Evolutionary conservation across 2,888 invertebrate species (phyloP), one percentile per base, ranked within the genome.

Genomic region (Parnassius mnemosyne): DNA sequence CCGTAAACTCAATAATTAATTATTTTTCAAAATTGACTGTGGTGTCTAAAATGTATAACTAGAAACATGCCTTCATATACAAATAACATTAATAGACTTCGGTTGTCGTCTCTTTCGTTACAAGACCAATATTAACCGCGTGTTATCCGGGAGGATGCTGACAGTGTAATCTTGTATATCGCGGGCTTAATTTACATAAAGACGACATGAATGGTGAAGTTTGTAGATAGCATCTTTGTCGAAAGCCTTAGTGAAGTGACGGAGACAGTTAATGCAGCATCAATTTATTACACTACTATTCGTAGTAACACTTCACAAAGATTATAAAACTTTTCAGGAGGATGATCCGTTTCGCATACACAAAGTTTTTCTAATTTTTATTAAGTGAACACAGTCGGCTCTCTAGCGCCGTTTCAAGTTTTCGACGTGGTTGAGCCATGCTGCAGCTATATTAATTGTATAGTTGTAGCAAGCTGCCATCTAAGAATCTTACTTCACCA

Each of bases 111-210:
- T 61, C 16, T 13, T 46, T 56, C 53, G 54, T 54, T 54, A 58
- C 42, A 56, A 49, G 49, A 53, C 50, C 57, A 58, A 63, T 54
- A 50, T 58, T 47, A 58, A 55, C 58, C 58, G 58, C 63, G 58
- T 55, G 42, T 55, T 63, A 59, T 55, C 63, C 55, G 58, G 55
- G 43, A 42, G 49, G 44, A 54, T 46, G 20, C 41, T 63, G 63
- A 59, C 63, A 59, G 63, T 16, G 58, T 63, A 63, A 63, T 63
- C 58, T 58, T 63, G 63, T 63, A 41, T 59, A 63, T 58, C 54
- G 63, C 58, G 34, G 44, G 44, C 51, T 63, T 55, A 59, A 63
- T 63, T 63, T 63, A 63, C 63, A 63, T 63, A 59, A 59, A 63
- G 63, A 47, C 58, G 63, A 59, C 58, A 51, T 63, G 63, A 63